Evolutionary conservation across 1,140 invertebrate genomes (phyloP).

Genomic region (Zaprionus ghesquierei): DNA sequence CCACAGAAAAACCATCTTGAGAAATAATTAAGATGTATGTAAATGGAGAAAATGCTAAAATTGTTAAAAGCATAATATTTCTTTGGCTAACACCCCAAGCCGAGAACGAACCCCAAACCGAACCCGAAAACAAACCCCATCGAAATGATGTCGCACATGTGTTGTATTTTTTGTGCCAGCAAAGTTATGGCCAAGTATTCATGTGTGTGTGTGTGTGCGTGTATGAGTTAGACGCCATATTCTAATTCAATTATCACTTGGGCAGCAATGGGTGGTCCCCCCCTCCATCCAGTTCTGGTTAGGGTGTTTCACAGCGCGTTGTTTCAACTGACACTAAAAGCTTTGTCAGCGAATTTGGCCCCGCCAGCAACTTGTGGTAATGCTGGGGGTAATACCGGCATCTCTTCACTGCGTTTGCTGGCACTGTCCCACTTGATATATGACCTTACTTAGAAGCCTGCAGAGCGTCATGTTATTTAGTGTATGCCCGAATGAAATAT

Average conservation of each 20-base stretch:
- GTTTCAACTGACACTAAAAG: slow-evolving; percentile 70
- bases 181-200: slow-evolving; percentile 59
- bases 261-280: slow-evolving; percentile 33
- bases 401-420: neutral
- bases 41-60: slow-evolving; percentile 81
- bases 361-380: slow-evolving; percentile 66
- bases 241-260: slow-evolving; percentile 82
- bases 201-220: slow-evolving; percentile 36
- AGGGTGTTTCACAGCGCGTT: slow-evolving; percentile 17
- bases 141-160: slow-evolving; percentile 75
- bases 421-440: slow-evolving; percentile 57
- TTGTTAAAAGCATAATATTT: slow-evolving; percentile 82
- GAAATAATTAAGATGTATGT: slow-evolving; percentile 82
- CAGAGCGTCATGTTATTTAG: slow-evolving; percentile 55
- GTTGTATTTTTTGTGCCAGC: slow-evolving; percentile 68
- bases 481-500: slow-evolving; percentile 54
- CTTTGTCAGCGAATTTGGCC: slow-evolving; percentile 74
- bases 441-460: slow-evolving; percentile 65
- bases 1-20: slow-evolving; percentile 78
- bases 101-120: slow-evolving; percentile 5
- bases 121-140: slow-evolving; percentile 32
- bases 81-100: slow-evolving; percentile 53
- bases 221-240: slow-evolving; percentile 67
- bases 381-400: slow-evolving; percentile 53
- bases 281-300: neutral